phyloP scores from a whole-genome alignment of 2,888 invertebrate species.

The Stenichneumon culpator region DNA sequence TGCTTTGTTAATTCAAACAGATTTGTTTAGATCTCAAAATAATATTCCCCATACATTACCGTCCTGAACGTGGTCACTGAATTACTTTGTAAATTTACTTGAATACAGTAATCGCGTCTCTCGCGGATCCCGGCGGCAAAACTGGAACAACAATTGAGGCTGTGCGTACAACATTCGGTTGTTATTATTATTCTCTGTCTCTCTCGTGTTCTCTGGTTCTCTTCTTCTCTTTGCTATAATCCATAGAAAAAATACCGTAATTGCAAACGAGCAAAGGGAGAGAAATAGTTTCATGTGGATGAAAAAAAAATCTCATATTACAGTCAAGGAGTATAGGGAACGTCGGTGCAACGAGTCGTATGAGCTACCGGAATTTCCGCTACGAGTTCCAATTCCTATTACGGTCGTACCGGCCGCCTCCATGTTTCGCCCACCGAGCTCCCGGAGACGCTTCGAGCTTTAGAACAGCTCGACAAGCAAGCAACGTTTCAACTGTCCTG shows the following conservation, averaged over 20 bases:
- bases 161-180: neutral
- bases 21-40: neutral
- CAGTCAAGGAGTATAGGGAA: neutral
- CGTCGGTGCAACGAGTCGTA: constrained; percentile 25
- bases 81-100: constrained; percentile 24
- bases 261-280: constrained; percentile 26
- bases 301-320: constrained; percentile 34
- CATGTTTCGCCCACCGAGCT: constrained; percentile 40
- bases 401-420: constrained; percentile 66
- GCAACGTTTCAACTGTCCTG: neutral
- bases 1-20: neutral
- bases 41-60: neutral
- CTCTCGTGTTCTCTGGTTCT: neutral
- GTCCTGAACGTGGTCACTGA: neutral
- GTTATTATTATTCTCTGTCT: neutral
- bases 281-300: constrained; percentile 25
- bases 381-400: constrained; percentile 72
- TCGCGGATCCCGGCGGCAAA: neutral
- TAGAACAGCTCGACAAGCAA: neutral
- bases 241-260: constrained; percentile 35
- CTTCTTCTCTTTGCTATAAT: constrained; percentile 36
- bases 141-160: constrained; percentile 21
- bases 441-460: constrained; percentile 1
- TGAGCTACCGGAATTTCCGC: constrained; percentile 65
- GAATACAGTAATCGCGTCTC: constrained; percentile 3